phyloP scores from a whole-genome alignment of 2,113 vertebrate species.

The Hemiprocne comata region DNA sequence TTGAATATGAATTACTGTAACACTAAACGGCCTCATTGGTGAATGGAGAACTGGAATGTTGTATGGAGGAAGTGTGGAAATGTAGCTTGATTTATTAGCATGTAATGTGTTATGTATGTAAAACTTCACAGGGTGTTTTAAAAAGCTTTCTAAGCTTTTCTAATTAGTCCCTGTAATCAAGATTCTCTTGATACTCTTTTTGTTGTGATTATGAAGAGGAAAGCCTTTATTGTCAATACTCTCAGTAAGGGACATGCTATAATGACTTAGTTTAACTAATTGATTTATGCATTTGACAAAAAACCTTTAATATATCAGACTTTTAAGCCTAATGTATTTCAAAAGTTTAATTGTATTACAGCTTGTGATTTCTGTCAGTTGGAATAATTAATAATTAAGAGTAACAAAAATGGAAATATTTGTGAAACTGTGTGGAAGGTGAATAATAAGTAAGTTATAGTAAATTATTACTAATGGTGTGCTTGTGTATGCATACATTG shows the following conservation, averaged over 20 bases:
- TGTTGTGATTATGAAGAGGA: not conserved
- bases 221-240: not conserved
- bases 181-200: not conserved
- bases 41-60: constrained; percentile 16
- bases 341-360: not conserved
- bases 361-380: not conserved
- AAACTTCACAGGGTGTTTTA: not conserved
- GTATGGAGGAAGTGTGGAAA: not conserved
- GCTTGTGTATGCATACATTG: not conserved
- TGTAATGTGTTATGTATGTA: not conserved
- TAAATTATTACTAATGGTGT: not conserved
- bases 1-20: constrained; percentile 4
- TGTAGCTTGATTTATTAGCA: not conserved
- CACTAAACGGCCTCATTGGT: not conserved
- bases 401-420: not conserved
- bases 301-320: not conserved
- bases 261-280: not conserved
- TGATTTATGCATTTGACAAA: not conserved
- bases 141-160: not conserved
- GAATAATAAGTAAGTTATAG: not conserved
- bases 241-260: not conserved
- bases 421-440: not conserved
- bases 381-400: not conserved
- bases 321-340: not conserved
- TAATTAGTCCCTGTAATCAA: not conserved